Evolutionary conservation across 2,797 vertebrate species (phyloP), one percentile per base, ranked within the genome.

Genomic region (Bovichtus diacanthus): DNA sequence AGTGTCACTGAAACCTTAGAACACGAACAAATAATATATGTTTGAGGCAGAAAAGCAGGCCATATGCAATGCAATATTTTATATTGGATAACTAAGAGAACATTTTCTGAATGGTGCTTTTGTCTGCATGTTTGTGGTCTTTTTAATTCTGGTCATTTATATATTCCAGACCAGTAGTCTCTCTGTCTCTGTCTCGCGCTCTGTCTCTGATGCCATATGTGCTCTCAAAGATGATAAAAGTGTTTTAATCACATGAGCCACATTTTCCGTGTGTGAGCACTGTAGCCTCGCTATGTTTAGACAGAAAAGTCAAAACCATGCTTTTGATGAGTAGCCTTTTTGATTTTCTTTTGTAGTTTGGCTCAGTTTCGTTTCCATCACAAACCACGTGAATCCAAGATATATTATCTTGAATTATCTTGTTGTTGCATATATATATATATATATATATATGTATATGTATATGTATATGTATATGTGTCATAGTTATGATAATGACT

Each of bases 191-290:
- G n/a, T n/a, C n/a, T n/a, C n/a, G n/a, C n/a, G n/a, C n/a, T n/a
- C n/a, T n/a, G n/a, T n/a, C n/a, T n/a, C n/a, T 18, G n/a, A 36
- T 43, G 15, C 46, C 68, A 47, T 34, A 44, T 43, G 21, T 49
- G 25, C 51, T 47, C 6, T 38, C 55, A 34, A 56, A 56, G 65
- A 84, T 82, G 77, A 76, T 77, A 47, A 80, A 74, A 81, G 39
- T 49, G 78, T 74, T 66, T 47, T 70, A 44, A 83, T 89, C 81
- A 73, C 66, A 81, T 74, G 83, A 88, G 80, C 60, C 82, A 81
- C 55, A 80, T 87, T 89, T 89, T 88, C 90, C 90, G 75, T 60
- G 77, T 64, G 69, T 77, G 65, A 66, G 71, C 60, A 41, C 29
- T 58, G 64, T 3, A 51, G 21, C 18, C 39, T 39, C 29, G 70